These are phyloP conservation scores for Pocota personata DNA, from an alignment of 2,888 invertebrate genomes.

Conservation along the genomic window DNA sequence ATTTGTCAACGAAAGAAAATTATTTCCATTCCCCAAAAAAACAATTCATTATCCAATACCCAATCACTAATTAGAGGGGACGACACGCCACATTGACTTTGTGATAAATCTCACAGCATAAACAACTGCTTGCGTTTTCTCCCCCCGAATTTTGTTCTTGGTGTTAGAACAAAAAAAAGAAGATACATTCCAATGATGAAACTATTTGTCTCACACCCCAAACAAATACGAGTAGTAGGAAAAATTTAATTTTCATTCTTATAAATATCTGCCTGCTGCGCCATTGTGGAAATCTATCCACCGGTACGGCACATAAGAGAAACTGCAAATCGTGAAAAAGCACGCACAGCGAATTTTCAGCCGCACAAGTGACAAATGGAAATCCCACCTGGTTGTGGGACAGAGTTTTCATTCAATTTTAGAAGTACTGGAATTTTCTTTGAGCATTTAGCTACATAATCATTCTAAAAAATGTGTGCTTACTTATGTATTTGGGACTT, in stretches of 20 bases:
- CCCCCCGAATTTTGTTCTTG: conserved; percentile 2
- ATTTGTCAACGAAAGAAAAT: conserved; percentile 59
- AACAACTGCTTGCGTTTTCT: neutral
- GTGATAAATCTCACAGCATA: conserved; percentile 67
- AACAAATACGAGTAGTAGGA: neutral
- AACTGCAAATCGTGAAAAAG: conserved; percentile 51
- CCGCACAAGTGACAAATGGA: conserved; percentile 24
- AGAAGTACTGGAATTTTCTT: neutral
- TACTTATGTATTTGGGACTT: neutral
- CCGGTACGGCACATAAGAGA: neutral
- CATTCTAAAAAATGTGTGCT: neutral
- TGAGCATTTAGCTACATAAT: neutral
- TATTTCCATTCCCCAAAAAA: conserved; percentile 42
- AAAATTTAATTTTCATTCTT: conserved; percentile 26
- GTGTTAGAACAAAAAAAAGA: conserved; percentile 5
- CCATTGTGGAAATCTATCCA: neutral
- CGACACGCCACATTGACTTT: conserved; percentile 73
- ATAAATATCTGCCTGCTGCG: conserved; percentile 8
- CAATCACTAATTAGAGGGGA: conserved; percentile 74
- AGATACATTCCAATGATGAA: conserved; percentile 42
- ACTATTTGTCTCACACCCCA: conserved; percentile 13
- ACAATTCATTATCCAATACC: conserved; percentile 68
- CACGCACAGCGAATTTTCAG: conserved; percentile 51
- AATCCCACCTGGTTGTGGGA: conserved; percentile 39
- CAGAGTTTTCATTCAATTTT: conserved; percentile 3